Percentiles rank a stretch among this genome's conserved stretches.
These are phyloP conservation scores for Heliconius ismenius DNA, from an alignment of 2,888 invertebrate species.

Conservation along the genomic window DNA sequence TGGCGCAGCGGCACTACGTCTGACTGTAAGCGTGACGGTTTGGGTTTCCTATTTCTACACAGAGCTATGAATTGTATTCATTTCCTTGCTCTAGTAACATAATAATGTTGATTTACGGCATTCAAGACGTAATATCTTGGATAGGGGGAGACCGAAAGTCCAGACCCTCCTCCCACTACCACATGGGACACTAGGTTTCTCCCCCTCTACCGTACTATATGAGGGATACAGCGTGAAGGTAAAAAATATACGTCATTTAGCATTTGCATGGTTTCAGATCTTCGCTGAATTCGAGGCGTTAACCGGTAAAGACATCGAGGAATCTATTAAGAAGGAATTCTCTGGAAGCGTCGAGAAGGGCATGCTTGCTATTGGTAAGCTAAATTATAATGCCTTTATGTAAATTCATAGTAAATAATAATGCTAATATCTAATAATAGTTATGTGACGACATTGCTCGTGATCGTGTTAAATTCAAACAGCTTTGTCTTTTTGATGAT, in stretches of 20 bases:
- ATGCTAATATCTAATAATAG: neutral
- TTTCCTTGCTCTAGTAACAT: neutral
- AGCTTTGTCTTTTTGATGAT: neutral
- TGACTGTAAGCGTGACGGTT: neutral
- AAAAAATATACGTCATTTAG: neutral
- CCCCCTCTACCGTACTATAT: too few relatives aligned
- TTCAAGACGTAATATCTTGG: too few relatives aligned
- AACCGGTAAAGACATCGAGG: conserved; percentile 91
- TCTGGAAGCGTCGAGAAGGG: conserved; percentile 93
- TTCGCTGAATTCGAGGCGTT: conserved; percentile 92
- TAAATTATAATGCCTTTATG: conserved; percentile 51
- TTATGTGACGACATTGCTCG: neutral
- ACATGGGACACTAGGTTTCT: too few relatives aligned
- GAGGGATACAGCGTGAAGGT: too few relatives aligned
- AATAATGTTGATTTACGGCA: neutral
- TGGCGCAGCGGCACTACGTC: neutral
- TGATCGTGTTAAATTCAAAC: neutral
- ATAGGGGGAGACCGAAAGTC: too few relatives aligned
- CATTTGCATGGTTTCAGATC: conserved; percentile 73
- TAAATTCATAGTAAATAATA: neutral
- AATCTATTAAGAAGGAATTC: conserved; percentile 93
- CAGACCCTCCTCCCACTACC: too few relatives aligned
- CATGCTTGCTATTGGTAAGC: conserved; percentile 90
- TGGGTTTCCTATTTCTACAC: neutral
- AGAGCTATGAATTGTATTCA: neutral